phyloP scores from a whole-genome alignment of 2,797 vertebrate species.

The Thalassophryne amazonica region DNA sequence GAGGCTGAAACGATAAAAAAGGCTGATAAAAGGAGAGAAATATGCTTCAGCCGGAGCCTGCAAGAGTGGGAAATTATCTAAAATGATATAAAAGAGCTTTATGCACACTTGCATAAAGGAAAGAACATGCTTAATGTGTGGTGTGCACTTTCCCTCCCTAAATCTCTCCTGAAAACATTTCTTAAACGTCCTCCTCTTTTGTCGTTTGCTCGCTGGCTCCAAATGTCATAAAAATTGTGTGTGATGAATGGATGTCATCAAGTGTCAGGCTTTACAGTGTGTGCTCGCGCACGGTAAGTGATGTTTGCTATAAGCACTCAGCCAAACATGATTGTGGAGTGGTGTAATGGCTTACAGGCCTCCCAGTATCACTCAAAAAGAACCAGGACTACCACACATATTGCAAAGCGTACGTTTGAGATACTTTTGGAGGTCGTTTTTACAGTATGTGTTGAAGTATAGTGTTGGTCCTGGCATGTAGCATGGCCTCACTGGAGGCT shows the following conservation, averaged over 20 bases:
- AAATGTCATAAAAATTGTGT: slow-evolving; percentile 45
- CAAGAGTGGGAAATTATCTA: slow-evolving; percentile 52
- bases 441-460: no score
- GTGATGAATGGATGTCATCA: slow-evolving; percentile 41
- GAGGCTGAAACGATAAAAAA: slow-evolving; percentile 53
- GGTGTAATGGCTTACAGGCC: slow-evolving; percentile 45
- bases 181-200: slow-evolving; percentile 33
- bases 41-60: slow-evolving; percentile 43
- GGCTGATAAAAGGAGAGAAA: slow-evolving; percentile 60
- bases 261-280: background rate
- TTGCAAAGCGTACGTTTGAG: no score
- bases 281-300: slow-evolving; percentile 44
- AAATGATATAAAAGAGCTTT: slow-evolving; percentile 60
- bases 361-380: slow-evolving; percentile 34
- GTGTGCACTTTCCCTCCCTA: slow-evolving; percentile 14
- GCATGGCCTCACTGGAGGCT: no score
- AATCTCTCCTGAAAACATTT: slow-evolving; percentile 19
- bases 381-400: no score
- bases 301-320: slow-evolving; percentile 56
- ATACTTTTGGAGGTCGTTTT: no score
- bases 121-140: slow-evolving; percentile 42
- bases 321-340: slow-evolving; percentile 46
- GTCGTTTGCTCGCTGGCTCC: slow-evolving; percentile 34
- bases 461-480: no score
- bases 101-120: slow-evolving; percentile 33